These are phyloP conservation scores for Phrynocephalus vlangalii DNA, from an alignment of 2,797 vertebrate species.

Conservation along the genomic window DNA sequence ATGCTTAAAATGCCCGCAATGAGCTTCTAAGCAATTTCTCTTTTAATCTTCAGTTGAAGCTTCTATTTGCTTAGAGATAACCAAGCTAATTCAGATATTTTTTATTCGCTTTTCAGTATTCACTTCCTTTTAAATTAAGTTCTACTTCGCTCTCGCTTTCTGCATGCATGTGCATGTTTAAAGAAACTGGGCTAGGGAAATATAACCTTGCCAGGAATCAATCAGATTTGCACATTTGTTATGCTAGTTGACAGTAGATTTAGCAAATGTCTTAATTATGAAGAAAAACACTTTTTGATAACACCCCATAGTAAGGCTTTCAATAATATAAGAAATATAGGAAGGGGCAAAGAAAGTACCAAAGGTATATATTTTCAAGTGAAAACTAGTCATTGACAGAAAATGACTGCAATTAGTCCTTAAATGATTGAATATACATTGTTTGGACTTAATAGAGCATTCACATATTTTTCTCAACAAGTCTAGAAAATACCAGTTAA, in stretches of 20 bases:
- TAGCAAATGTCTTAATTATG: conserved; percentile 59
- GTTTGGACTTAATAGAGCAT: neutral
- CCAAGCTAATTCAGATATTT: conserved; percentile 22
- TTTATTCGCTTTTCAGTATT: conserved; percentile 10
- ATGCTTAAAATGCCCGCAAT: conserved; percentile 41
- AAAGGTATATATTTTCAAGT: conserved; percentile 17
- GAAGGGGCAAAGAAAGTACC: neutral
- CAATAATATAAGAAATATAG: conserved; percentile 21
- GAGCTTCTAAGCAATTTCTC: conserved; percentile 23
- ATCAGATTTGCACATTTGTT: conserved; percentile 49
- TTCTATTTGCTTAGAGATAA: conserved; percentile 37
- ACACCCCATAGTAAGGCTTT: conserved; percentile 18
- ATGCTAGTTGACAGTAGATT: conserved; percentile 46
- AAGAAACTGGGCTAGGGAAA: conserved; percentile 23
- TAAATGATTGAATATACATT: neutral
- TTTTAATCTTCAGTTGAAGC: conserved; percentile 32
- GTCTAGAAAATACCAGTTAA: neutral
- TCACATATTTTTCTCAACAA: neutral
- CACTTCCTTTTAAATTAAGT: conserved; percentile 30
- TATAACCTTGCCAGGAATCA: conserved; percentile 35
- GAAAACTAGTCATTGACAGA: neutral
- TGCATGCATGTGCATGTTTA: neutral
- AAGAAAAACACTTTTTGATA: conserved; percentile 34
- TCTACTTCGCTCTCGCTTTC: neutral
- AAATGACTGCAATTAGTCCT: neutral